Evolutionary conservation across 2,797 vertebrate species (phyloP).

Genomic region (Gallinago stenura): DNA sequence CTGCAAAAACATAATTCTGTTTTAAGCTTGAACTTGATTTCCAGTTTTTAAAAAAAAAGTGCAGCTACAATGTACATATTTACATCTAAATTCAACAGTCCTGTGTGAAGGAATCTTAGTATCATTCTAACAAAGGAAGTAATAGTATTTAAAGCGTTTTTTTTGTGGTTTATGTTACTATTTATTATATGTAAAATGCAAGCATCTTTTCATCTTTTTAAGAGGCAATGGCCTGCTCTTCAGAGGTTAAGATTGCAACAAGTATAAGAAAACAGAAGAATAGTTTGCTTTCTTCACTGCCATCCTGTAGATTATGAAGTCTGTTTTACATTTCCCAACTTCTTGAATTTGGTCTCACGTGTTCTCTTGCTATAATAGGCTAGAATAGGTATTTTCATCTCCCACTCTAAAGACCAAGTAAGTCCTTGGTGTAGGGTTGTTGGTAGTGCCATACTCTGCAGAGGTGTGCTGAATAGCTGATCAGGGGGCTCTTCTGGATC

Average conservation of each 20-base stretch:
- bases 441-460: background rate
- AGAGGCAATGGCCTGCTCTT: background rate
- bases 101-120: background rate
- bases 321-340: background rate
- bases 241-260: background rate
- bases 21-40: background rate
- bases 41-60: background rate
- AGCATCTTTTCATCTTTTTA: background rate
- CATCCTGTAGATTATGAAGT: background rate
- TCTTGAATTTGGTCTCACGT: rapidly evolving
- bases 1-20: background rate
- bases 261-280: background rate
- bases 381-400: background rate
- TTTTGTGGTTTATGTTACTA: background rate
- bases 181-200: background rate
- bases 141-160: background rate
- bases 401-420: background rate
- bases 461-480: background rate
- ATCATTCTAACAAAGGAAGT: background rate
- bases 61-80: background rate
- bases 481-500: background rate
- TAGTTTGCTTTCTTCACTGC: background rate
- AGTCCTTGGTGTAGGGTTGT: background rate
- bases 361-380: background rate
- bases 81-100: background rate